A percentile compares a stretch with the other conserved stretches of the same genome.
These are phyloP conservation scores for Pituophis catenifer DNA, from an alignment of 2,113 vertebrate species.

Conservation along the genomic window DNA sequence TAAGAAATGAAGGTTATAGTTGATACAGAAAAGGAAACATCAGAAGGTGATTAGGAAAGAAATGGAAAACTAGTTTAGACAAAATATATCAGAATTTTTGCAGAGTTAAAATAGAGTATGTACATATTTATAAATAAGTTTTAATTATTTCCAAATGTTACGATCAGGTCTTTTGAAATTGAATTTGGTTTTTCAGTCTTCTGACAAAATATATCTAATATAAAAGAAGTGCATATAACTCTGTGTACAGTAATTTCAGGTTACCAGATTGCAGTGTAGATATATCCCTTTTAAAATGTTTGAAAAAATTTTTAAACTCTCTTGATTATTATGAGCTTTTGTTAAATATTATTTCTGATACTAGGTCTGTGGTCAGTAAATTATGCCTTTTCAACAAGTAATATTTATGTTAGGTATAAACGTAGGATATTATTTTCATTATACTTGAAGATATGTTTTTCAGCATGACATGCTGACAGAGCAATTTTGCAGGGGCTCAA, in stretches of 20 bases:
- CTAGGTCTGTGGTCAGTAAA: not conserved
- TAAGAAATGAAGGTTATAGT: not conserved
- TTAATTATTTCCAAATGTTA: not conserved
- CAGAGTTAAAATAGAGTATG: not conserved
- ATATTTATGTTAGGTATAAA: constrained; percentile 13
- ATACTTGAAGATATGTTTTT: not conserved
- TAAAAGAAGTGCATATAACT: not conserved
- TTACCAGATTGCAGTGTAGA: not conserved
- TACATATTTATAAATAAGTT: not conserved
- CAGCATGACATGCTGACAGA: not conserved
- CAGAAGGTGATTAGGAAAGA: not conserved
- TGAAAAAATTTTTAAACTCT: not conserved
- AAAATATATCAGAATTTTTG: not conserved
- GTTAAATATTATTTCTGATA: not conserved
- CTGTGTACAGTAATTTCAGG: not conserved
- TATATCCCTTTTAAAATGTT: not conserved
- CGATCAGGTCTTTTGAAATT: not conserved
- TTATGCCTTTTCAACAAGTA: not conserved
- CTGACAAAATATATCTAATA: not conserved
- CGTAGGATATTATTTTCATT: not conserved
- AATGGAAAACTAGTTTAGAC: not conserved
- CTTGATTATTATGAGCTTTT: not conserved
- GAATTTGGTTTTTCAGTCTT: not conserved
- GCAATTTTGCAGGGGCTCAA: not conserved
- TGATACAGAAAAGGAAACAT: not conserved